phyloP scores from a whole-genome alignment of 2,797 vertebrate species.

The Coendou prehensilis region DNA sequence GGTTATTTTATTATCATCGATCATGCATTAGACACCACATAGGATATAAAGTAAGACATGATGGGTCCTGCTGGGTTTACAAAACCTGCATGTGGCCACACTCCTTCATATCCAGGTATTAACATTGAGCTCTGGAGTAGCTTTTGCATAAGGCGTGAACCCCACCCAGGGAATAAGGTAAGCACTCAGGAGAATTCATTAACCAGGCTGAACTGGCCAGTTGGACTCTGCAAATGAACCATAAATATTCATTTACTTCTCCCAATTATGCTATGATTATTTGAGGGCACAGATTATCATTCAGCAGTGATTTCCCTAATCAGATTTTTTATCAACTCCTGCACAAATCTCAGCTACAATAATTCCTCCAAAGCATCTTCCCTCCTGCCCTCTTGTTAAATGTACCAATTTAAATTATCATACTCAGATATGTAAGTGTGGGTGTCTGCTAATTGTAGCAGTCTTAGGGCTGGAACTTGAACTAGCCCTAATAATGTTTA shows the following conservation, averaged over 20 bases:
- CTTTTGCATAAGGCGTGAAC: background rate
- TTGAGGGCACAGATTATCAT: constrained; percentile 41
- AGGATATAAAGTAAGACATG: background rate
- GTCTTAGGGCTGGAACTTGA: background rate
- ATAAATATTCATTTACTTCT: constrained; percentile 1
- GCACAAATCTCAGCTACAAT: background rate
- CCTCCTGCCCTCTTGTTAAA: constrained; percentile 10
- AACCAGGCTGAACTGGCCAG: constrained; percentile 7
- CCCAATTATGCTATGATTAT: background rate
- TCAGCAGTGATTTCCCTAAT: constrained; percentile 11
- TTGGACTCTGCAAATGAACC: background rate
- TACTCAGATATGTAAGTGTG: background rate
- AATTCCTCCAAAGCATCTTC: background rate
- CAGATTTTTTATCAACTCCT: constrained; percentile 37
- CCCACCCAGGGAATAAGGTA: background rate
- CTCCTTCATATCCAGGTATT: background rate
- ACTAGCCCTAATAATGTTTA: background rate
- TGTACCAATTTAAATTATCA: background rate
- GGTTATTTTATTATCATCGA: background rate
- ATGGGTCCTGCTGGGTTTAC: background rate
- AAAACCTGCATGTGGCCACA: background rate
- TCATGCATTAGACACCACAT: accelerated
- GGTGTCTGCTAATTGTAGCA: background rate
- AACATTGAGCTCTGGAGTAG: accelerated
- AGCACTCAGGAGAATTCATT: background rate